Evolutionary conservation across 2,797 vertebrate genomes (phyloP), one percentile per base, ranked within the genome.

Genomic region (Microtus agrestis): DNA sequence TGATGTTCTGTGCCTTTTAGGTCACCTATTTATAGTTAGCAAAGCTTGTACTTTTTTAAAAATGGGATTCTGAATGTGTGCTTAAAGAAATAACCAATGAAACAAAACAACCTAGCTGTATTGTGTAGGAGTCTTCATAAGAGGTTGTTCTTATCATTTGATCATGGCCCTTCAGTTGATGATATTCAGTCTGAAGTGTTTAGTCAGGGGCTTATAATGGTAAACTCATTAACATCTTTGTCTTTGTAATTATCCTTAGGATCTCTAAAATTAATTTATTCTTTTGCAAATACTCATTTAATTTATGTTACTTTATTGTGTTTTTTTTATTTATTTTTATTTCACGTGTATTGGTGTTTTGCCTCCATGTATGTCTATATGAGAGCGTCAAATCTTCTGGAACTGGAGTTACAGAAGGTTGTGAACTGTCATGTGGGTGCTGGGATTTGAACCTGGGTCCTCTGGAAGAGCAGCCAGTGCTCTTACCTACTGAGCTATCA

Each of bases 181-280:
- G 34, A 1, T 73, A 11, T 84, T 92, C 65, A 59, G 0, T 82
- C 65, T 90, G 86, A 4, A 90, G 6, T 51, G 31, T 86, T 61
- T 89, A 91, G 34, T 61, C 17, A 84, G 43, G 56, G 48, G 13
- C 25, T 90, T 82, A n/a, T 1, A 74, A 11, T 78, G 71, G 29
- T 87, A 56, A 65, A 61, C 85, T 88, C 77, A 40, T 63, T 87
- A 95, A 94, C 12, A 73, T 86, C 31, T 91, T 10, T 87, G 14
- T 91, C 63, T 46, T 46, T 56, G n/a, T 82, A 91, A 79, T 92
- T 91, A 63, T 89, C 79, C 29, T 95, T 69, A 85, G 17, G 88
- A 27, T 90, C 34, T 77, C 76, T 37, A 87, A 63, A 87, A 92
- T 56, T 87, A 71, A 48, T 86, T 76, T 89, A 77, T 48, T 89